Evolutionary conservation across 2,113 vertebrate genomes (phyloP).

Genomic region (Mustelus asterias): DNA sequence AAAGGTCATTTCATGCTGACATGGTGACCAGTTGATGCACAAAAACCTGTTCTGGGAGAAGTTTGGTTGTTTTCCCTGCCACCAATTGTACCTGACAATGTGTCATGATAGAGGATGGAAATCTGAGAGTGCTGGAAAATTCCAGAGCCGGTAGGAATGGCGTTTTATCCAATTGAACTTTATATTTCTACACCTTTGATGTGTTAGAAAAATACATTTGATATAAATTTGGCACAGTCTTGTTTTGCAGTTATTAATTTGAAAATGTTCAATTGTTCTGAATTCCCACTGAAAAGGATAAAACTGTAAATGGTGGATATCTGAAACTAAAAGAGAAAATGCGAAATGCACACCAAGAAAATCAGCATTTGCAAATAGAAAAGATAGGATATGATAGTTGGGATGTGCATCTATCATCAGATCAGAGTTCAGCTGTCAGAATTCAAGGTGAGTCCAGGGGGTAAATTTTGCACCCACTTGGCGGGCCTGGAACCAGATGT

Average conservation of each 20-base stretch:
- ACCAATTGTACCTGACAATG: not conserved
- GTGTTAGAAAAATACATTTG: not conserved
- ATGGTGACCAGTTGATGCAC: not conserved
- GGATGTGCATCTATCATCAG: not conserved
- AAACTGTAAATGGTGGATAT: not conserved
- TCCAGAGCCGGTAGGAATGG: not conserved
- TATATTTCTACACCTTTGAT: not conserved
- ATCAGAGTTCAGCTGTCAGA: not conserved
- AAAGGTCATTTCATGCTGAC: not conserved
- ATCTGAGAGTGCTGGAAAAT: not conserved
- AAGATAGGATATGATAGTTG: not conserved
- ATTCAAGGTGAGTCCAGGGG: not conserved
- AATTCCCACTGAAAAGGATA: not conserved
- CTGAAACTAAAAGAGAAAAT: not conserved
- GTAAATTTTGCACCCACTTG: too few relatives aligned
- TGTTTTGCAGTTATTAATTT: not conserved
- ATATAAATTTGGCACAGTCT: not conserved
- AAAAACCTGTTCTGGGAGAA: not conserved
- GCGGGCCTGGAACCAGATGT: too few relatives aligned
- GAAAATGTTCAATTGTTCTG: not conserved
- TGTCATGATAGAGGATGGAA: not conserved
- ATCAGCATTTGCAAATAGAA: not conserved
- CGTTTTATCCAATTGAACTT: not conserved
- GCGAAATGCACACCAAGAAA: not conserved
- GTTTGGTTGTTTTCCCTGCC: not conserved